Base-by-base conservation (phyloP, 2,888 invertebrate genomes). In the Cheilosia vernalis region DNA sequence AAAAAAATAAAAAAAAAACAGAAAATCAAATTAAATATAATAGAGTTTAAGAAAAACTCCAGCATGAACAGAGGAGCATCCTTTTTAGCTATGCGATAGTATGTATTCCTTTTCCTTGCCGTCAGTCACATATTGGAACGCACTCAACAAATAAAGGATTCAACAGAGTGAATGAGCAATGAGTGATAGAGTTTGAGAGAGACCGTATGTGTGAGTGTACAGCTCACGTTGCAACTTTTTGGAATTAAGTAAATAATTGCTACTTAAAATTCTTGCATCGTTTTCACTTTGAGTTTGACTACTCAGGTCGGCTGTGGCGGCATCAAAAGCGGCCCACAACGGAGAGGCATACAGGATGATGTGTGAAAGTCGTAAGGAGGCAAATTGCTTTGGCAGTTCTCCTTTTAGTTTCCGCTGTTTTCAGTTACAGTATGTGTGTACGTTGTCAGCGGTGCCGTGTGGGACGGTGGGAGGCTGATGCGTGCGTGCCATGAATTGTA, bases 201-300 rank as follows among this genome's bases (percentile, higher is more conserved):
- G 33, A 19, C 63, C 27, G 47, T 24, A 30, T 44, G 47, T 30
- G 30, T 30, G 9, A 2, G 30, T 33, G 49, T 37, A 66, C 73
- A 64, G 37, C 78, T 69, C 73, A 79, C 79, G 74, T 74, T 79
- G 66, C 80, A 76, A 67, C 64, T 86, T 78, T 77, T 82, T 78
- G 73, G 77, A 82, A 86, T 82, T 82, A 86, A 82, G 86, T 86
- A 86, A 86, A 86, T 82, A 86, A 86, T 86, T 81, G 81, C 86
- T 86, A 69, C 86, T 86, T 86, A 86, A 82, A 86, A 86, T 86
- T 81, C 86, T 82, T 67, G 72, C 70, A 78, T 86, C 86, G 86
- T 86, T 86, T 85, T 80, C 76, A 81, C 81, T 85, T 85, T 85
- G 76, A 81, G 81, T 69, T 85, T 76, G 76, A 80, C 58, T 64